Percentiles rank a stretch among this genome's conserved stretches.
phyloP scores from a whole-genome alignment of 1,140 invertebrate genomes.

The Phocides pigmalion region DNA sequence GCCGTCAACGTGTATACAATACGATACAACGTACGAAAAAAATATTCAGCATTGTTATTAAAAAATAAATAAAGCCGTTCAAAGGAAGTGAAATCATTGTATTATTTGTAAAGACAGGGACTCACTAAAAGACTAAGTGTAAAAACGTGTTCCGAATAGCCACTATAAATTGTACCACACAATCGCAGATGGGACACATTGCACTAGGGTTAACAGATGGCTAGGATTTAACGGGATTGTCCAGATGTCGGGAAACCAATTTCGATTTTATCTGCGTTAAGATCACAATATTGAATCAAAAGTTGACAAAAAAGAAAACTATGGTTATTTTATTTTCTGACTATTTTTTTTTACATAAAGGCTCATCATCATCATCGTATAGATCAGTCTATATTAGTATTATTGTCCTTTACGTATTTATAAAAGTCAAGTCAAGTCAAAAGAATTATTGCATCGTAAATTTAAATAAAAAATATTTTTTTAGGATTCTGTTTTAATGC shows the following conservation, averaged over 20 bases:
- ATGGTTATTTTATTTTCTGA: too few relatives aligned
- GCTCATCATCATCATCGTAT: too few relatives aligned
- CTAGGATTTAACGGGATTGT: not conserved
- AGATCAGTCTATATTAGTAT: too few relatives aligned
- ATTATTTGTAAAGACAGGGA: constrained; percentile 26
- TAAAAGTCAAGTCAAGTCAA: too few relatives aligned
- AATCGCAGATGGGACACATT: constrained; percentile 51
- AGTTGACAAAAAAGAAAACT: too few relatives aligned
- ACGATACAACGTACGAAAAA: constrained; percentile 12
- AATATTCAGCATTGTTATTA: constrained; percentile 21
- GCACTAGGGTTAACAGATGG: constrained; percentile 23
- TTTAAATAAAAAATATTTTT: too few relatives aligned
- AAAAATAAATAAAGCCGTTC: constrained; percentile 26
- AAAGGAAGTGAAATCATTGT: constrained; percentile 30
- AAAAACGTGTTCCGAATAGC: constrained; percentile 31
- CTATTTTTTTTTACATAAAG: too few relatives aligned
- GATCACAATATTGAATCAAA: too few relatives aligned
- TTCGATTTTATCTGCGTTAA: not conserved
- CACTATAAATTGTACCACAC: constrained; percentile 52
- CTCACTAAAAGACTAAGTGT: constrained; percentile 27
- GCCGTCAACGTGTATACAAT: constrained; percentile 13
- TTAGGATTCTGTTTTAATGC: too few relatives aligned
- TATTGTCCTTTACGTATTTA: too few relatives aligned
- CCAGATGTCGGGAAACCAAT: not conserved
- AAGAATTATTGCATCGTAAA: too few relatives aligned